Evolutionary conservation across 2,888 invertebrate species (phyloP), one percentile per base, ranked within the genome.

Genomic region (Imbricaverruca yamaguchii): DNA sequence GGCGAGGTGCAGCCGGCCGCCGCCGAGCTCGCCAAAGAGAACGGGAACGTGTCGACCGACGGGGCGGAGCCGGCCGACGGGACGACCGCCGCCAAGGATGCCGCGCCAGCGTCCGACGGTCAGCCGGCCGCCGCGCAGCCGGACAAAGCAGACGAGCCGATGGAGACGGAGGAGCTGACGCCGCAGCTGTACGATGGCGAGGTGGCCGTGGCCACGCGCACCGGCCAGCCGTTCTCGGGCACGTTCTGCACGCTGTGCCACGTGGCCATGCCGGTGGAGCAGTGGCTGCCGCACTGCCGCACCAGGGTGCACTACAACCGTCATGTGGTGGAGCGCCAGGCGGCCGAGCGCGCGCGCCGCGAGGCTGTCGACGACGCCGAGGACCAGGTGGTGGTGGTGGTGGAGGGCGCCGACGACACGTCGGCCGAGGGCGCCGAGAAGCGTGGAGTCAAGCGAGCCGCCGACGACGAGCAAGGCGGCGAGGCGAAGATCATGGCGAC

Each of bases 241-340:
- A 59, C 15, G 8, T 79, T 23, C 57, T 79, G 79, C 25, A 7
- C 56, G 11, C 23, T 57, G 23, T 79, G 79, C 57, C 21, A 25
- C 13, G 11, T 79, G 56, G 79, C 56, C 15, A 79, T 15, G 23
- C 56, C 79, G 23, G n/a, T 11, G 21, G 57, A 57, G 13, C 13
- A n/a, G 55, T 79, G 79, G 79, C 23, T 10, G 57, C 23, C 57
- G 59, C 79, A 79, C 79, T 79, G 79, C 57, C 56, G 57, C 57
- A 57, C 57, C 18, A n/a, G 79, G 57, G 6, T 79, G 79, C 79
- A 79, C 57, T 79, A 15, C 57, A 79, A 13, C 23, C 79, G 79
- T 8, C 23, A 57, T 23, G 23, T 59, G 57, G 59, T 21, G 12
- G 57, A 18, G 10, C 21, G 15, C 10, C 65, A 23, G 65, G 21